Evolutionary conservation across 2,888 invertebrate species (phyloP).

Genomic region (Arctia plantaginis): DNA sequence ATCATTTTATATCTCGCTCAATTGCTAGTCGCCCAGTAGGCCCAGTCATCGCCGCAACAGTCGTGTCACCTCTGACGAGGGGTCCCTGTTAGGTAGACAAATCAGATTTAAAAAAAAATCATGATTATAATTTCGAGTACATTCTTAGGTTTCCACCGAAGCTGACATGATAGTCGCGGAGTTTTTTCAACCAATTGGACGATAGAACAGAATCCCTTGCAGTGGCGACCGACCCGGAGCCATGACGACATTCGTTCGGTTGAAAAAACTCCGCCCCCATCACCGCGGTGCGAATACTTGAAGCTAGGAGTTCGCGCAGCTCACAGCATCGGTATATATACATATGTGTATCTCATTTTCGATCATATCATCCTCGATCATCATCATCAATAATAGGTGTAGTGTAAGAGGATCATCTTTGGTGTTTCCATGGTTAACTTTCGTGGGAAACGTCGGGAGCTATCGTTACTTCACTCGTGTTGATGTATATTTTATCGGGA

Average conservation of each 20-base stretch:
- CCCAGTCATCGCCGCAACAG: too few species aligned
- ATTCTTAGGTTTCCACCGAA: slow-evolving; percentile 8
- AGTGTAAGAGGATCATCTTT: background rate
- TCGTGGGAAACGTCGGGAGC: background rate
- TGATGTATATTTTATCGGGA: too few species aligned
- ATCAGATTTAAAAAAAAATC: background rate
- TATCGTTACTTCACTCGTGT: background rate
- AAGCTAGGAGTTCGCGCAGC: background rate
- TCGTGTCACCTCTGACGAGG: too few species aligned
- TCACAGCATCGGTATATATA: slow-evolving; percentile 9
- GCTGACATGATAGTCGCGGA: slow-evolving; percentile 13
- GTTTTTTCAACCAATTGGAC: slow-evolving; percentile 13
- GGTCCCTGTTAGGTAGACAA: background rate
- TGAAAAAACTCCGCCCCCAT: slow-evolving; percentile 15
- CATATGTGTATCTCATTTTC: slow-evolving; percentile 7
- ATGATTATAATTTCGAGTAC: background rate
- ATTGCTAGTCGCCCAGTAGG: too few species aligned
- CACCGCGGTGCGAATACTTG: background rate
- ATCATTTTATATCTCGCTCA: too few species aligned
- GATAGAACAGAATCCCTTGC: background rate
- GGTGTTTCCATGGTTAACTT: background rate
- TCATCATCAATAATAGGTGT: background rate
- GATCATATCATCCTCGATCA: background rate
- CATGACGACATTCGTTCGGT: background rate
- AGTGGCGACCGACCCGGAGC: background rate